A percentile compares a stretch with the other conserved stretches of the same genome.
These are phyloP conservation scores for Dipodomys merriami DNA, from an alignment of 2,113 vertebrate species.

Conservation along the genomic window DNA sequence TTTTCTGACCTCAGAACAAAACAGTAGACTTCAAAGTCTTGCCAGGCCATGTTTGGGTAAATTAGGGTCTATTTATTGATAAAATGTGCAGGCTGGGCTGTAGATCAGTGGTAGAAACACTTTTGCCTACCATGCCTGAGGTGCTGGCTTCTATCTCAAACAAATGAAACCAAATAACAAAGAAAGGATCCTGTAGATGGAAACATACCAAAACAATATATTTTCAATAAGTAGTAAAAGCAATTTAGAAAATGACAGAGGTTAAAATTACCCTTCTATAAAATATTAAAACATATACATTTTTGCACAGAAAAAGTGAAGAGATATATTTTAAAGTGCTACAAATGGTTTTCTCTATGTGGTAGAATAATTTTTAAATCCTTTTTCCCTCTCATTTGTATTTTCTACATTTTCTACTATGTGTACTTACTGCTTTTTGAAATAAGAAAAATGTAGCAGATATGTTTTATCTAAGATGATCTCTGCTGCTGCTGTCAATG, in stretches of 20 bases:
- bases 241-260: constrained; percentile 23
- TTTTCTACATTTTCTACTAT: constrained; percentile 20
- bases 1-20: neutral
- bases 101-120: no score
- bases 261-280: neutral
- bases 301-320: constrained; percentile 15
- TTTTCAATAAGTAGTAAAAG: constrained; percentile 13
- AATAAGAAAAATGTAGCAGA: neutral
- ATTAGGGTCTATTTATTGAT: constrained; percentile 23
- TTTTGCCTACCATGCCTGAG: no score
- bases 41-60: constrained; percentile 41
- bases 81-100: neutral
- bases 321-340: neutral
- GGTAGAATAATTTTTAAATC: neutral
- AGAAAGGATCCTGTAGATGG: neutral
- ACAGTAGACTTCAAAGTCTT: constrained; percentile 46
- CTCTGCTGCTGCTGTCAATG: neutral
- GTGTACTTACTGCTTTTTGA: constrained; percentile 13
- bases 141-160: no score
- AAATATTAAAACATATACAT: constrained; percentile 49
- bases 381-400: constrained; percentile 1
- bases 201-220: constrained; percentile 29
- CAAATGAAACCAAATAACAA: no score
- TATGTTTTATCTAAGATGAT: constrained; percentile 26
- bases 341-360: constrained; percentile 7